phyloP scores from a whole-genome alignment of 2,797 vertebrate genomes.

The Tiaroga cobitis region DNA sequence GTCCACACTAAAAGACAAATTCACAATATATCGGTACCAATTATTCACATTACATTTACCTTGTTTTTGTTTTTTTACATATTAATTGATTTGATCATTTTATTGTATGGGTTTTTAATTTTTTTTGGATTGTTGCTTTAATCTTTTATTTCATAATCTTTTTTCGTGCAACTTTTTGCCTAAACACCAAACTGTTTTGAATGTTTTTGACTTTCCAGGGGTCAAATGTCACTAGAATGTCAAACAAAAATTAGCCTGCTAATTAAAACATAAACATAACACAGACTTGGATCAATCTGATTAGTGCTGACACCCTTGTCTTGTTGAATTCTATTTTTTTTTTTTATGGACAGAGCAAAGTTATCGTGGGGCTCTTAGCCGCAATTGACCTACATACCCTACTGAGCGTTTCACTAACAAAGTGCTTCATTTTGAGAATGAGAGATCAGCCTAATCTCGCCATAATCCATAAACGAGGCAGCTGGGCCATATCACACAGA shows the following conservation, averaged over 20 bases:
- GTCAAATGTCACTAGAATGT: background rate
- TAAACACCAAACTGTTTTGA: background rate
- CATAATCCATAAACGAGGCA: conserved; percentile 68
- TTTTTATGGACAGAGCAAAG: conserved; percentile 15
- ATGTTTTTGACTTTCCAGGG: background rate
- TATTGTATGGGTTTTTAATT: background rate
- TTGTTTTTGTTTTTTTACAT: background rate
- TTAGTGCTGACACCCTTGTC: conserved; percentile 15
- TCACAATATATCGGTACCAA: too few species aligned
- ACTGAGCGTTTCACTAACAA: conserved; percentile 24
- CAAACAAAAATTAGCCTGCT: background rate
- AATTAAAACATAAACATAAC: background rate
- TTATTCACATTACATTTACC: background rate
- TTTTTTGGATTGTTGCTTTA: background rate
- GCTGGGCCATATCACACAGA: conserved; percentile 56
- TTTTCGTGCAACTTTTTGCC: background rate
- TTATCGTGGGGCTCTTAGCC: conserved; percentile 18
- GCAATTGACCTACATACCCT: conserved; percentile 47
- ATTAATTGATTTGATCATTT: background rate
- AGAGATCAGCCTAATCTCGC: conserved; percentile 68
- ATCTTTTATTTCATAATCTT: background rate
- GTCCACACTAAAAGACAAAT: too few species aligned
- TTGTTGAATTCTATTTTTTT: conserved; percentile 35
- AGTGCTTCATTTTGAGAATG: conserved; percentile 63
- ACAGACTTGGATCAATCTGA: conserved; percentile 1